Percentiles rank a stretch among this genome's conserved stretches.
Evolutionary conservation across 1,140 invertebrate species (phyloP).

Genomic region (Eulimnadia texana): DNA sequence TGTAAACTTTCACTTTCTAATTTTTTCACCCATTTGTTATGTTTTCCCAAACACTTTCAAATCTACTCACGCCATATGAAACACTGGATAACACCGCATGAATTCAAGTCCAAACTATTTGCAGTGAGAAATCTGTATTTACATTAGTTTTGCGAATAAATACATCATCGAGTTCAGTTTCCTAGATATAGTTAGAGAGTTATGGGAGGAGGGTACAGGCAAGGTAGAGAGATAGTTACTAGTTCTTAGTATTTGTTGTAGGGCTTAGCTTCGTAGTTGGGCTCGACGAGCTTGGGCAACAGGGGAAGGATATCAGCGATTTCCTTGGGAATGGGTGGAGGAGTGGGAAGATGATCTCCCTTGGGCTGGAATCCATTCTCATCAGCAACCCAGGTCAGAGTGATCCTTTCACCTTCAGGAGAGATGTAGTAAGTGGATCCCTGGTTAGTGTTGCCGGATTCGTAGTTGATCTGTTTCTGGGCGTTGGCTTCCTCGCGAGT

Average conservation of each 20-base stretch:
- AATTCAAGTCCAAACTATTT: too few species aligned
- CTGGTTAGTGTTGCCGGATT: slow-evolving; percentile 25
- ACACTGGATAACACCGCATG: too few species aligned
- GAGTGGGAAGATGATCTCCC: slow-evolving; percentile 22
- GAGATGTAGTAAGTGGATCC: slow-evolving; percentile 21
- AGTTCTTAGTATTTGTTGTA: neutral
- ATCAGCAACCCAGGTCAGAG: slow-evolving; percentile 21
- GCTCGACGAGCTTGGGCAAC: neutral
- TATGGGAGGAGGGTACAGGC: too few species aligned
- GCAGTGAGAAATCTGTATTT: too few species aligned
- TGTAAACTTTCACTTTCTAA: too few species aligned
- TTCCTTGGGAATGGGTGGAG: slow-evolving; percentile 17
- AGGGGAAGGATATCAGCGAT: neutral
- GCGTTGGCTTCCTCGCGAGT: slow-evolving; percentile 56
- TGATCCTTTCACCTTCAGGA: slow-evolving; percentile 19
- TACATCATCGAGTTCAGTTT: neutral
- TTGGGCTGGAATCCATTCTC: slow-evolving; percentile 23
- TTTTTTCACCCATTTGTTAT: too few species aligned
- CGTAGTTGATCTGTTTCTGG: slow-evolving; percentile 37
- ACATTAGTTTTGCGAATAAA: too few species aligned
- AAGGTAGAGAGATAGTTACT: neutral
- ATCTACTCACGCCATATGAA: too few species aligned
- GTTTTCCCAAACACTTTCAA: too few species aligned
- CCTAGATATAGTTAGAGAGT: too few species aligned
- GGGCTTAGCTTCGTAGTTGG: neutral